Base-by-base conservation (phyloP, 2,888 invertebrate genomes). In the Tupiocoris notatus region DNA sequence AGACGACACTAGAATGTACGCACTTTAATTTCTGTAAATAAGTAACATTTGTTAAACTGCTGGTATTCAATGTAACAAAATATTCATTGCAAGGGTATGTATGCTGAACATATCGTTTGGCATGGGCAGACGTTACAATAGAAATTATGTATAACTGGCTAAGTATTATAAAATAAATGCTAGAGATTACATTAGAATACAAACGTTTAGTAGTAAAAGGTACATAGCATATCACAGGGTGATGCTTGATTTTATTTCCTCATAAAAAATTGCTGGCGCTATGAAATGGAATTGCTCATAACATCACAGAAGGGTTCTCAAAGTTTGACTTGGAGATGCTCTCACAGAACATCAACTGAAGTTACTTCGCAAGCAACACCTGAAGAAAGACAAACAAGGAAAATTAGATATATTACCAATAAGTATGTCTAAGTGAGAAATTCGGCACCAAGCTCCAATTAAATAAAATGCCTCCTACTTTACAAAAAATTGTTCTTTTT, bases 291-390 rank as follows among this genome's bases (percentile, higher is more conserved):
- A 12, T 39, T 39, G 39, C 39, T 39, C 39, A 39, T n/a, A n/a
- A n/a, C n/a, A n/a, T 39, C 39, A 39, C 39, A 39, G 39, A 39
- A 7, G 39, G 39, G 12, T 3, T 39, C 3, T 39, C 39, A 39
- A 39, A 39, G n/a, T 39, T 39, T 39, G 39, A 39, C 12, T 39
- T 39, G 39, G 12, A 39, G 39, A 12, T 39, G 39, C 39, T 39
- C 39, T 39, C 39, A 78, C 18, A 79, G n/a, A 0, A 89, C 85
- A 80, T 88, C 86, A 20, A 90, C 81, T 2, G 87, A 84, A n/a
- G 91, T 88, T 0, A 92, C 91, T 84, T 92, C 90, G 81, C 89
- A 88, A 1, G 90, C 91, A 77, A 92, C 83, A 0, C 86, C 86
- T 86, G 82, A 54, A 81, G 17, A 61, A 61, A 22, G 54, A 63